These are phyloP conservation scores for Carcharodon carcharias DNA, from an alignment of 2,797 vertebrate species.

Conservation along the genomic window DNA sequence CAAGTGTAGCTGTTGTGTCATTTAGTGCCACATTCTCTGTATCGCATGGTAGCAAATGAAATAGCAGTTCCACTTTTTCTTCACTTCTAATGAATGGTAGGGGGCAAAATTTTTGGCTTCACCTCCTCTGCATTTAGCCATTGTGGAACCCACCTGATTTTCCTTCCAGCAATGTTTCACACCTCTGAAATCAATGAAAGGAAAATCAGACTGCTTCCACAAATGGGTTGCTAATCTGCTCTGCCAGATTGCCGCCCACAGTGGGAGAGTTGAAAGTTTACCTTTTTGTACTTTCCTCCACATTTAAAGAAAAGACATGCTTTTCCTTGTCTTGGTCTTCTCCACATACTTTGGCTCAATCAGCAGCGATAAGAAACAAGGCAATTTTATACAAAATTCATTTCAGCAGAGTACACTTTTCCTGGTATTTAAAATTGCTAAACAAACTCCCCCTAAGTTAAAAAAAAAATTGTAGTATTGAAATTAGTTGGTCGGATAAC, in stretches of 20 bases:
- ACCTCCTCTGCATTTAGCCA: background rate
- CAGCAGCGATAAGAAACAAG: background rate
- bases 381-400: background rate
- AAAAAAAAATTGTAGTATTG: background rate
- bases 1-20: background rate
- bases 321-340: background rate
- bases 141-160: background rate
- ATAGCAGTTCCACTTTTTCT: background rate
- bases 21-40: background rate
- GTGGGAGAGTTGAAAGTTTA: background rate
- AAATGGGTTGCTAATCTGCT: background rate
- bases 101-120: background rate
- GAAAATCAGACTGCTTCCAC: background rate
- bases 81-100: background rate
- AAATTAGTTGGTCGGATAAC: background rate
- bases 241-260: background rate
- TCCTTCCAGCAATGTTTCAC: background rate
- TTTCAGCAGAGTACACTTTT: background rate
- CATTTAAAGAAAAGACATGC: background rate
- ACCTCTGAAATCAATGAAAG: background rate
- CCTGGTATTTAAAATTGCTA: background rate
- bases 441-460: background rate
- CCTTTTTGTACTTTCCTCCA: background rate
- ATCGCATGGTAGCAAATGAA: background rate
- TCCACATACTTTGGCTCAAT: background rate